Evolutionary conservation across 92 coral and sea anemone species (phyloP), one percentile per base, ranked within the genome.

Genomic region (Epizoanthus rinbou): DNA sequence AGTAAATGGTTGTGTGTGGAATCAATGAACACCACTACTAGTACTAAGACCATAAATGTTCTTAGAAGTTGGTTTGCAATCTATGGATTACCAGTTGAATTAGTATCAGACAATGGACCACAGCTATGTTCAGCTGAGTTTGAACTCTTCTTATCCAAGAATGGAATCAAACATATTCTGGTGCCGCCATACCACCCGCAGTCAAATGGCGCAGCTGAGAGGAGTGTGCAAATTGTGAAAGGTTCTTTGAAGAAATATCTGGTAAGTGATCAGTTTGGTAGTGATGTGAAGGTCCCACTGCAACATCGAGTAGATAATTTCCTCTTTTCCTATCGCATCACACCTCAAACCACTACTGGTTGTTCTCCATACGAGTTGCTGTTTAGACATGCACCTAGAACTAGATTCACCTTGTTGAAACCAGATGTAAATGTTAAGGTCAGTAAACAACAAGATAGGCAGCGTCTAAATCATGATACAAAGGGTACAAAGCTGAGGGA

Each of bases 51-150:
- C 45, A 69, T 69, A 14, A 73, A 54, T 69, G 25, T 59, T 43
- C 71, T 67, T 41, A 84, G 87, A 84, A 67, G 65, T 50, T 84
- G 71, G 62, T 74, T 84, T 74, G 72, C 59, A 31, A 64, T 58
- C 57, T 78, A 85, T 78, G 88, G 85, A 74, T 41, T 85, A 23
- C 88, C 88, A 70, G 86, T 17, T 9, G 62, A 82, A 54, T 37
- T 82, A 16, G 86, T 72, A n/a, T 74, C 84, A 15, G 88, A 76
- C 60, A 85, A 85, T 78, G 87, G 87, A 35, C 87, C 83, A 57
- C 83, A 78, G 69, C 69, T 78, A 21, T 78, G 83, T 78, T 78
- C 83, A 54, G 83, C 83, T 16, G 71, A 78, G 69, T 78, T 78
- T 78, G 83, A 78, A 59, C 83, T 54, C 14, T 78, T 78, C 75